Evolutionary conservation across 2,113 vertebrate genomes (phyloP), one percentile per base, ranked within the genome.

Genomic region (Xyrauchen texanus): DNA sequence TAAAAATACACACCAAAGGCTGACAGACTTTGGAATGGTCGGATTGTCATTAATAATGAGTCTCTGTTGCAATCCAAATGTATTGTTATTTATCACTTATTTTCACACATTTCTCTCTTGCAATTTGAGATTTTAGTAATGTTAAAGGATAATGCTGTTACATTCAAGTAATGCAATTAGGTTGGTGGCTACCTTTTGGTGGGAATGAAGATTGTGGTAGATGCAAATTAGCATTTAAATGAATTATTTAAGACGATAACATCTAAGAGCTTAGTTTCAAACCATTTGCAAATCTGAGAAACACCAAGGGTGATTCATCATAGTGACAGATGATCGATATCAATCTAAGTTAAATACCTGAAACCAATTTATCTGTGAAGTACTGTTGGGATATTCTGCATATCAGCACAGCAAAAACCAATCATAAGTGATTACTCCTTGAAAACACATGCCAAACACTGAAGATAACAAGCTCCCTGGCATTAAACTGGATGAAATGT

Each of bases 131-230:
- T 77, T 78, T 76, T 82, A 73, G 76, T 84, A 65, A 60, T 45
- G 76, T 84, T 68, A 75, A 78, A 69, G 74, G 66, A 76, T 34
- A 34, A 73, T 77, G 72, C 15, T 15, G 60, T 74, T 81, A 81
- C 80, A 57, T 34, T 34, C 21, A 34, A 34, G 21, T 34, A 34
- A 34, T 34, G 64, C 57, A 46, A 51, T 69, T 58, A 76, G 76
- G 65, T 42, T 16, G 77, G 70, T 79, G 76, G 64, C 68, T 79
- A 85, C 84, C 85, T 90, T 90, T 42, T 91, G 91, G 90, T 90
- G 88, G 87, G 90, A 91, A 94, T 94, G 91, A 94, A 88, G 92
- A 93, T 89, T 91, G 62, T 78, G 85, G 88, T 86, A 86, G 82
- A 82, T 85, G 86, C 79, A 84, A 85, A 88, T 82, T 77, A 82